A percentile compares a stretch with the other conserved stretches of the same genome.
Conservation (phyloP, 1,140 invertebrate species). For the Monochamus saltuarius region DNA sequence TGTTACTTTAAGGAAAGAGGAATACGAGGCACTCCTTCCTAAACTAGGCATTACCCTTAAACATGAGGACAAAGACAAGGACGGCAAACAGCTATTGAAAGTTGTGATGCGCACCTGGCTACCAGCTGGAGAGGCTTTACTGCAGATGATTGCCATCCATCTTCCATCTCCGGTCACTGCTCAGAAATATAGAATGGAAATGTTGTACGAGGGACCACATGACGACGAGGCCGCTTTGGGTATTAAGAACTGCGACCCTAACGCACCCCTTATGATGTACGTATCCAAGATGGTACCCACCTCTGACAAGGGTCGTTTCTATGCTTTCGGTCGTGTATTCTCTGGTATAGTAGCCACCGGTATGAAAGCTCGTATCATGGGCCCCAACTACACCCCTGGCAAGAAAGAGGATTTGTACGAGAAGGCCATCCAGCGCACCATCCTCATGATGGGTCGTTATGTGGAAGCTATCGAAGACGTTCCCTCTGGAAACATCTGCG, state of each 20-base stretch:
- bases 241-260: slow-evolving; percentile 87
- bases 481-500: slow-evolving; percentile 99
- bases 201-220: slow-evolving; percentile 96
- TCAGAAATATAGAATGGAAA: slow-evolving; percentile 99
- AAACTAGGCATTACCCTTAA: slow-evolving; percentile 93
- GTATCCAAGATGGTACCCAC: slow-evolving; percentile 99
- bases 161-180: slow-evolving; percentile 98
- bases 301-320: slow-evolving; percentile 99
- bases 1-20: slow-evolving; percentile 76
- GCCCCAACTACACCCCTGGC: slow-evolving; percentile 95
- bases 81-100: slow-evolving; percentile 89
- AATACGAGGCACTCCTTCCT: slow-evolving; percentile 79
- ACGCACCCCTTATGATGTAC: slow-evolving; percentile 99
- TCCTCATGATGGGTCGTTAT: slow-evolving; percentile 99
- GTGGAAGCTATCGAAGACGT: slow-evolving; percentile 99
- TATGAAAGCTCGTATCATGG: slow-evolving; percentile 97
- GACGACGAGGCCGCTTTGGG: slow-evolving; percentile 89
- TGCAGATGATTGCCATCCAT: slow-evolving; percentile 99
- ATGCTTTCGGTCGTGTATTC: slow-evolving; percentile 99
- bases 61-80: slow-evolving; percentile 94
- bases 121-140: slow-evolving; percentile 97
- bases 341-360: slow-evolving; percentile 94
- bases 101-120: slow-evolving; percentile 99
- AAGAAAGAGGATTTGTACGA: slow-evolving; percentile 99
- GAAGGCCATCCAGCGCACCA: slow-evolving; percentile 98